These are phyloP conservation scores for Phrynosoma blainvillii DNA, from an alignment of 2,113 vertebrate genomes.

Conservation along the genomic window DNA sequence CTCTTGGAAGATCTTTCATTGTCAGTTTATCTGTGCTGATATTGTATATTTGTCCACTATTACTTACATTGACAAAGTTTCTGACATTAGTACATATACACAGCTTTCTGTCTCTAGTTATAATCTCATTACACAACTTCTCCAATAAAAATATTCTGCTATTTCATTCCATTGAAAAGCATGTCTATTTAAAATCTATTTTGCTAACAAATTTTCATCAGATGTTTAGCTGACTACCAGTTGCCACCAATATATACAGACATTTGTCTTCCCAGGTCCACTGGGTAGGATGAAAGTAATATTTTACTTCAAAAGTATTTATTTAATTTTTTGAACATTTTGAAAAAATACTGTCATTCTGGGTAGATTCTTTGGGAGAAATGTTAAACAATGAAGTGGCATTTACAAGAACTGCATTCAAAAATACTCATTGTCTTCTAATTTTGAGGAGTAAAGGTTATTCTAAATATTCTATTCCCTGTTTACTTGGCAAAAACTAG, in stretches of 20 bases:
- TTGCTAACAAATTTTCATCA: constrained; percentile 18
- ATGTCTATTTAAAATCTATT: constrained; percentile 12
- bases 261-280: not conserved
- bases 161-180: not conserved
- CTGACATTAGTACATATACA: not conserved
- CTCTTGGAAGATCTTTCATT: not conserved
- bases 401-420: not conserved
- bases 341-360: not conserved
- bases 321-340: not conserved
- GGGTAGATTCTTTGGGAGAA: not conserved
- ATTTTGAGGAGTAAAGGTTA: not conserved
- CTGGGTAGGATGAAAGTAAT: constrained; percentile 13
- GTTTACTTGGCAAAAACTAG: not conserved
- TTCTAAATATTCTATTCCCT: not conserved
- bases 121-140: not conserved
- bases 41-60: not conserved
- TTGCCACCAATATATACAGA: constrained; percentile 14
- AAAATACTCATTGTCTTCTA: not conserved
- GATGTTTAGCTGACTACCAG: constrained; percentile 7
- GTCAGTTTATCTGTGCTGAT: not conserved
- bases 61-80: not conserved
- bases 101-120: not conserved
- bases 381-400: not conserved
- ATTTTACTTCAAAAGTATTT: not conserved
- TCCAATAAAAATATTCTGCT: constrained; percentile 7